Percentiles rank a stretch among this genome's conserved stretches.
These are phyloP conservation scores for Megamerina dolium DNA, from an alignment of 2,888 invertebrate species.

Conservation along the genomic window DNA sequence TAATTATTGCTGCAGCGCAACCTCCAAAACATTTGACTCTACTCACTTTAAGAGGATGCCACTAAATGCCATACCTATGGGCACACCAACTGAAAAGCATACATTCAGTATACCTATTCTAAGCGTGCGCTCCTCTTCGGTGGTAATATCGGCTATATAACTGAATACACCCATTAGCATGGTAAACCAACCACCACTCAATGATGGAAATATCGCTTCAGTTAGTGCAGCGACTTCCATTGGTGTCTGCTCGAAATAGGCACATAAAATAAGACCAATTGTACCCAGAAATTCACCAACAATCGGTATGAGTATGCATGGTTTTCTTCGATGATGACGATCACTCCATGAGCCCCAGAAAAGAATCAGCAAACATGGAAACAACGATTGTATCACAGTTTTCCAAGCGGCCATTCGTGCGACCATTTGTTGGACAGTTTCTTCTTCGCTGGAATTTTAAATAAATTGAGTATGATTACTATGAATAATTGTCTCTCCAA, in stretches of 20 bases:
- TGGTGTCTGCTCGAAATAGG: constrained; percentile 71
- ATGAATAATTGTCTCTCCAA: no score
- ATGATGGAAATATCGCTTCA: constrained; percentile 74
- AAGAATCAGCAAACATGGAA: constrained; percentile 74
- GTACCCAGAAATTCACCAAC: constrained; percentile 74
- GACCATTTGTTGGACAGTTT: constrained; percentile 65
- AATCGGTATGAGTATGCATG: constrained; percentile 78
- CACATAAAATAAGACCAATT: constrained; percentile 70
- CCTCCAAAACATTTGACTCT: neutral
- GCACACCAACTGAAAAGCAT: constrained; percentile 81
- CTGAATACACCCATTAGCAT: constrained; percentile 88
- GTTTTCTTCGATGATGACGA: constrained; percentile 51
- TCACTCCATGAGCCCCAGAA: constrained; percentile 78
- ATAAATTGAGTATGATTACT: neutral
- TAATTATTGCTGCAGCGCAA: neutral
- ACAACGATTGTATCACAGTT: constrained; percentile 72
- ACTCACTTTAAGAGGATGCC: constrained; percentile 63
- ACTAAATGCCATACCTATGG: constrained; percentile 82
- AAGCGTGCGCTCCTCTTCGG: constrained; percentile 74
- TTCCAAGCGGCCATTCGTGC: constrained; percentile 83
- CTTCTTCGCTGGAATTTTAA: constrained; percentile 51
- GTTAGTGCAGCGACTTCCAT: constrained; percentile 76
- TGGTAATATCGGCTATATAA: constrained; percentile 82
- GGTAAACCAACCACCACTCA: constrained; percentile 80
- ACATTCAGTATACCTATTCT: constrained; percentile 84